Conservation (phyloP, 2,888 invertebrate species). For the Galerucella pusilla region DNA sequence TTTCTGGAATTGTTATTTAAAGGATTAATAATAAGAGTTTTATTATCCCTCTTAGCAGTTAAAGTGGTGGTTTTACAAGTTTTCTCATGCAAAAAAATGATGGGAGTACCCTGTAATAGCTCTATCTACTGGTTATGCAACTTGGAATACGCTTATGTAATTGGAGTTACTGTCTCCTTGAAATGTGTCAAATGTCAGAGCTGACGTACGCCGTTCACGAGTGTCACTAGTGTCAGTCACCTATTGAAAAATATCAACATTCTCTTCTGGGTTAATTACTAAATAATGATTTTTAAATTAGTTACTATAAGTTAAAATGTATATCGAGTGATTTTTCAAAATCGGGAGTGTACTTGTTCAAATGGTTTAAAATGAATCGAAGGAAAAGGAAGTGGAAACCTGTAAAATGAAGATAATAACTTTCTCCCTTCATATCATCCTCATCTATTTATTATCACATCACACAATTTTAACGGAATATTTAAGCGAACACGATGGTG, state of each 20-base stretch:
- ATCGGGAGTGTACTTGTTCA: constrained; percentile 2
- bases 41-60: too few relatives aligned
- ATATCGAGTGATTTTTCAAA: not conserved
- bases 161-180: not conserved
- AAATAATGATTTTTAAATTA: constrained; percentile 11
- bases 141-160: not conserved
- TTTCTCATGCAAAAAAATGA: not conserved
- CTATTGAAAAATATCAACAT: constrained; percentile 19
- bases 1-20: not conserved
- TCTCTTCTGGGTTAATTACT: not conserved
- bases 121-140: not conserved
- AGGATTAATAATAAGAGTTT: too few relatives aligned
- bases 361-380: constrained; percentile 50
- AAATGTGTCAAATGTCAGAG: not conserved
- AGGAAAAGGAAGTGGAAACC: constrained; percentile 55
- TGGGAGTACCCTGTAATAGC: not conserved
- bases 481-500: constrained; percentile 33
- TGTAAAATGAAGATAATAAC: constrained; percentile 43
- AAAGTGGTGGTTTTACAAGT: not conserved
- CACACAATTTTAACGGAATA: constrained; percentile 27
- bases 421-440: constrained; percentile 33
- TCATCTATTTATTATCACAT: constrained; percentile 40
- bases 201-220: not conserved
- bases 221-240: not conserved
- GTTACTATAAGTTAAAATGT: constrained; percentile 1